These are phyloP conservation scores for Megaptera novaeangliae DNA, from an alignment of 2,113 vertebrate genomes.

Conservation along the genomic window DNA sequence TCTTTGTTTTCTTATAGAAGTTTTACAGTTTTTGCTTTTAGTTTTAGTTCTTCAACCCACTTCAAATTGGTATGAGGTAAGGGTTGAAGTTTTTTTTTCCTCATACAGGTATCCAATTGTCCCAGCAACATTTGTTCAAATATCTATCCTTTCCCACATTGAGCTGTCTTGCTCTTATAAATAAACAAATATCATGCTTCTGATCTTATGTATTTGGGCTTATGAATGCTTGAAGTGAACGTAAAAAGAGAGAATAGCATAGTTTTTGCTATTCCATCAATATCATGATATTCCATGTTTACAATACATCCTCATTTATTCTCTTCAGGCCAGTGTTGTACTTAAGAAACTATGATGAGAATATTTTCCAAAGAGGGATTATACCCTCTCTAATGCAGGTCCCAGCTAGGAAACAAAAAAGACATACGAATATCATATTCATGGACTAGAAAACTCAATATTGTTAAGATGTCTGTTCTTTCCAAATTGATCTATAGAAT, in stretches of 20 bases:
- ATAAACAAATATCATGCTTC: not conserved
- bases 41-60: not conserved
- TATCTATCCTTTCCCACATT: not conserved
- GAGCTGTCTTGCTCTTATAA: not conserved
- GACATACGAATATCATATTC: not conserved
- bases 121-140: not conserved
- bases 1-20: not conserved
- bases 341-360: not conserved
- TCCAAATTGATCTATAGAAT: not conserved
- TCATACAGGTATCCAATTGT: not conserved
- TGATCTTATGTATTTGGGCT: not conserved
- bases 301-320: not conserved
- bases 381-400: not conserved
- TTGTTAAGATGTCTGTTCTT: not conserved
- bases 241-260: not conserved
- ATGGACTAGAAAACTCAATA: not conserved
- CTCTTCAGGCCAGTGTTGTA: not conserved
- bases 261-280: not conserved
- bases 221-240: not conserved
- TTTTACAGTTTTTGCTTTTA: not conserved
- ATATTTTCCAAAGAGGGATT: not conserved
- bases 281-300: not conserved
- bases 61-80: not conserved
- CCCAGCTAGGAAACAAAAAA: not conserved
- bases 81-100: not conserved